Percentiles rank a stretch among this genome's conserved stretches.
Conservation (phyloP, 2,888 invertebrate species). For the Alentia gelatinosa region DNA sequence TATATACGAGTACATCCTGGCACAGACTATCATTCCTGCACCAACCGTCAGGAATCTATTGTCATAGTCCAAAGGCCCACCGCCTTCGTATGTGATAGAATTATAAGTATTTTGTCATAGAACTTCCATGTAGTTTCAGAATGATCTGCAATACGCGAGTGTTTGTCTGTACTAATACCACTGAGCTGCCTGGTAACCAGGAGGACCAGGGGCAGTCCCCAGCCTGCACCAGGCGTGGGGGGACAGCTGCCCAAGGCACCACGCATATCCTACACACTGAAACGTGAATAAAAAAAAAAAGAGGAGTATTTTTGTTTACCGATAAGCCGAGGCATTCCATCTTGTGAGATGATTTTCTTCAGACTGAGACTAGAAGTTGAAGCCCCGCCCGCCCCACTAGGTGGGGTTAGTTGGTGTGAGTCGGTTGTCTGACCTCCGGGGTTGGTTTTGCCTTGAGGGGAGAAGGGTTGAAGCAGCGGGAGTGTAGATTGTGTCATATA, state of each 20-base stretch:
- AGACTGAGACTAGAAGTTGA: no score
- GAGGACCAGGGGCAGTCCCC: background rate
- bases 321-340: constrained; percentile 46
- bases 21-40: constrained; percentile 3
- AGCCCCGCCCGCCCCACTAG: background rate
- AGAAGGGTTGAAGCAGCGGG: background rate
- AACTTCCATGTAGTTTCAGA: constrained; percentile 41
- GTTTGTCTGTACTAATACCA: background rate
- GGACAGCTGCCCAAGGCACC: background rate
- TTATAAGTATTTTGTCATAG: constrained; percentile 52
- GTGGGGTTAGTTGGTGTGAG: background rate
- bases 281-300: background rate
- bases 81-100: constrained; percentile 51
- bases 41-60: constrained; percentile 31
- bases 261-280: background rate
- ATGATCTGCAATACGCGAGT: constrained; percentile 17
- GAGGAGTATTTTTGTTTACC: constrained; percentile 32
- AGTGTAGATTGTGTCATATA: background rate
- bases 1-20: background rate
- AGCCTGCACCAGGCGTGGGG: background rate
- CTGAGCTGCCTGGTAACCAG: background rate
- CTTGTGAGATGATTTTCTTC: constrained; percentile 6
- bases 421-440: background rate
- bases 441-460: background rate
- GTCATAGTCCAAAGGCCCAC: constrained; percentile 45